Conservation (phyloP, 2,797 vertebrate species). For the Bradypodion ventrale region DNA sequence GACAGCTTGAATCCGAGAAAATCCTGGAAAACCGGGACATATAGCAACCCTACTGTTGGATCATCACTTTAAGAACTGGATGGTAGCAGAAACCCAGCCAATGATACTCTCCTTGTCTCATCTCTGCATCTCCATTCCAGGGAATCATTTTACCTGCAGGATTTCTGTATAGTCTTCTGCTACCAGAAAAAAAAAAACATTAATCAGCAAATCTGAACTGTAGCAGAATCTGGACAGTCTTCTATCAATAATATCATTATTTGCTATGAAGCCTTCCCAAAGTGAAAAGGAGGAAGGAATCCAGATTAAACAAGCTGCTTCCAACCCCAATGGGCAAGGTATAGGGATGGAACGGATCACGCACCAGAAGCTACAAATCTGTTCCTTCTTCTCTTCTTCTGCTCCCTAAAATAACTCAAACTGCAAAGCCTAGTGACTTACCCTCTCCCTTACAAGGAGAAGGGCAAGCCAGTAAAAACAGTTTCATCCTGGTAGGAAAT, state of each 20-base stretch:
- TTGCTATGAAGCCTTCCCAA: background rate
- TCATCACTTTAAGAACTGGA: background rate
- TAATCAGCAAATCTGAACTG: background rate
- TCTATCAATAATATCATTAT: background rate
- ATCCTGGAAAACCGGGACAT: too few species aligned
- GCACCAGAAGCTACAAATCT: constrained; percentile 24
- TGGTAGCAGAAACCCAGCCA: background rate
- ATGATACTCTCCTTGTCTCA: background rate
- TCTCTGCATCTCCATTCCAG: background rate
- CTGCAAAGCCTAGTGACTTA: constrained; percentile 15
- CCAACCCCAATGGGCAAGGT: background rate
- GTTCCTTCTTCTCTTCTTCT: background rate
- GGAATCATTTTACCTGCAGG: background rate
- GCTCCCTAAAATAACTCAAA: constrained; percentile 3
- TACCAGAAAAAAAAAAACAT: background rate
- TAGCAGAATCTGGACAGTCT: background rate
- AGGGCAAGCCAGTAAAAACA: constrained; percentile 64
- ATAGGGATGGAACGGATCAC: background rate
- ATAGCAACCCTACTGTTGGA: too few species aligned
- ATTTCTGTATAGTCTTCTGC: rapidly evolving
- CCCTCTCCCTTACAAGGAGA: constrained; percentile 33
- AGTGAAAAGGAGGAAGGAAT: background rate
- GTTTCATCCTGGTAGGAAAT: constrained; percentile 52
- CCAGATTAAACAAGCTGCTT: background rate
- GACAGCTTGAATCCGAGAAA: too few species aligned